Conservation (phyloP, 2,888 invertebrate genomes). For the Lydus trimaculatus region DNA sequence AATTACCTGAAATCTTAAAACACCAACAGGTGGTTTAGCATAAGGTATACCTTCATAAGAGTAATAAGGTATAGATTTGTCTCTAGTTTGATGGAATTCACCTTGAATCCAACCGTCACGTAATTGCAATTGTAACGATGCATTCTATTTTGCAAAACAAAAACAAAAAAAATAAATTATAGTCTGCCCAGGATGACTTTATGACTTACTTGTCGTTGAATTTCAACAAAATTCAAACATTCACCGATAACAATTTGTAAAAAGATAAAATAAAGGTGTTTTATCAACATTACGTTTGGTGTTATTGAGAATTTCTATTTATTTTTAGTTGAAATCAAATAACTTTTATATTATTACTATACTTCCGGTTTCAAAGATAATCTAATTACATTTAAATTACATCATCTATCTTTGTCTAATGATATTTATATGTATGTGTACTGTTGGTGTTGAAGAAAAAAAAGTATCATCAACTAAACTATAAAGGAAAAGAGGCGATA, state of each 20-base stretch:
- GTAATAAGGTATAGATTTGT: constrained; percentile 22
- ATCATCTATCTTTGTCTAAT: too few relatives aligned
- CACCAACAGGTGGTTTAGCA: constrained; percentile 33
- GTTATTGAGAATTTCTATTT: not conserved
- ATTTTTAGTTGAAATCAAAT: not conserved
- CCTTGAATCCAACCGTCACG: constrained; percentile 29
- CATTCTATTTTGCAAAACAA: constrained; percentile 16
- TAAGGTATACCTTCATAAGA: constrained; percentile 30
- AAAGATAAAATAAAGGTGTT: not conserved
- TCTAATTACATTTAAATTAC: too few relatives aligned
- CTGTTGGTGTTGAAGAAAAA: too few relatives aligned
- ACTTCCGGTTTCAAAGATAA: too few relatives aligned
- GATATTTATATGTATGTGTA: too few relatives aligned
- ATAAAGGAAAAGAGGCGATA: too few relatives aligned
- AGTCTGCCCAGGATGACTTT: too few relatives aligned
- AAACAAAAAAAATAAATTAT: not conserved
- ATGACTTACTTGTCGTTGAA: not conserved
- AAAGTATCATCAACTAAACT: too few relatives aligned
- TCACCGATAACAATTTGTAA: not conserved
- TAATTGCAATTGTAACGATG: constrained; percentile 31
- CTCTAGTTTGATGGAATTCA: constrained; percentile 12
- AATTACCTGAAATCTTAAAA: constrained; percentile 23
- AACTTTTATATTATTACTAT: too few relatives aligned
- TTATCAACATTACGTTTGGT: not conserved
- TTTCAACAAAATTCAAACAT: not conserved